Percentiles rank a stretch among this genome's conserved stretches.
Evolutionary conservation across 2,888 invertebrate species (phyloP).

Genomic region (Pheosia tremula): DNA sequence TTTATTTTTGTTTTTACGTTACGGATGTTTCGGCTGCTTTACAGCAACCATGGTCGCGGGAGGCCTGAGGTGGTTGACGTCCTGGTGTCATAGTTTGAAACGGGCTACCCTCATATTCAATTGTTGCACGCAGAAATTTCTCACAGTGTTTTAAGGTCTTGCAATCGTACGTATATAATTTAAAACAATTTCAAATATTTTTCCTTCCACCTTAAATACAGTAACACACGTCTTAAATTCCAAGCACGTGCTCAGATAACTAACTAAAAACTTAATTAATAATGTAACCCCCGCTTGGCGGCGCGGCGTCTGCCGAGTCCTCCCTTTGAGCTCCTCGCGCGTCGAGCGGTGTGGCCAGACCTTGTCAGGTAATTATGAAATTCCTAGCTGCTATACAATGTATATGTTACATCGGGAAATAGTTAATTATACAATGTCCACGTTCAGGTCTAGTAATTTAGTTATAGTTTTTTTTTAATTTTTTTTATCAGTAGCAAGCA

Average conservation of each 20-base stretch:
- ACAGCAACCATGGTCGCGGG: too few species aligned
- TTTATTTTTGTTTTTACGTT: too few species aligned
- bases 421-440: background rate
- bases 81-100: too few species aligned
- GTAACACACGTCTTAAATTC: background rate
- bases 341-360: slow-evolving; percentile 13
- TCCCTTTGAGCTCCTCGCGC: slow-evolving; percentile 1
- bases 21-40: too few species aligned
- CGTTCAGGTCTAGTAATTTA: background rate
- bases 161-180: too few species aligned
- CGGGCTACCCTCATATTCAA: too few species aligned
- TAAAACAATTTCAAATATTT: too few species aligned
- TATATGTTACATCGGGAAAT: slow-evolving; percentile 3
- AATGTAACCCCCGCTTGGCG: slow-evolving; percentile 15
- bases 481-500: too few species aligned
- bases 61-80: too few species aligned
- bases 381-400: slow-evolving; percentile 16
- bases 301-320: background rate
- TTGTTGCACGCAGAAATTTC: too few species aligned
- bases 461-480: background rate
- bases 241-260: slow-evolving; percentile 13
- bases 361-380: slow-evolving; percentile 27
- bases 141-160: too few species aligned
- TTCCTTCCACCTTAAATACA: slow-evolving; percentile 7
- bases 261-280: slow-evolving; percentile 32